Evolutionary conservation across 2,888 invertebrate species (phyloP).

Genomic region (Electrophaes corylata): DNA sequence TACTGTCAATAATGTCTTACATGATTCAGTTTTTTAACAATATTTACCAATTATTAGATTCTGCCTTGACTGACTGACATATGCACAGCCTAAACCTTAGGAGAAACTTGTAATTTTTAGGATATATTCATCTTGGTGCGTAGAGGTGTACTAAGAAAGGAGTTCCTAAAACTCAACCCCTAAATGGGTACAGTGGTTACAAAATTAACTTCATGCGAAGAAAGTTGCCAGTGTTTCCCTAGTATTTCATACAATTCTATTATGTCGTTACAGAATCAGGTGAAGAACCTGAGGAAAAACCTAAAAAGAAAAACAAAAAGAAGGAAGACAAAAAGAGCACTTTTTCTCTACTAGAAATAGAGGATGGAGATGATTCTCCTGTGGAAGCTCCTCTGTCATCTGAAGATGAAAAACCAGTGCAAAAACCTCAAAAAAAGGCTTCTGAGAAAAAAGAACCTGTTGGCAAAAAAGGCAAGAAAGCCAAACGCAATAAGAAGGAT

Average conservation of each 20-base stretch:
- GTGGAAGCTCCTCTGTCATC: conserved; percentile 74
- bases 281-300: conserved; percentile 74
- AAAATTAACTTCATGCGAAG: too few species aligned
- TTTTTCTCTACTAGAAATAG: conserved; percentile 88
- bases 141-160: too few species aligned
- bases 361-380: conserved; percentile 83
- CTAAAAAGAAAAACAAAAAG: conserved; percentile 67
- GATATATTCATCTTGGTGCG: too few species aligned
- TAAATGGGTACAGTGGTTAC: too few species aligned
- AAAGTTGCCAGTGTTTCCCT: too few species aligned
- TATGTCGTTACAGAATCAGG: conserved; percentile 63
- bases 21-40: too few species aligned
- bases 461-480: conserved; percentile 89
- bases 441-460: conserved; percentile 73
- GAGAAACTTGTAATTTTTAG: too few species aligned
- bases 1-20: too few species aligned
- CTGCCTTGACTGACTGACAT: too few species aligned
- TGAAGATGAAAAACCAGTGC: conserved; percentile 70
- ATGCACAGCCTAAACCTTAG: too few species aligned
- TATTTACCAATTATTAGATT: too few species aligned
- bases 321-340: conserved; percentile 83
- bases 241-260: conserved; percentile 2
- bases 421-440: conserved; percentile 66
- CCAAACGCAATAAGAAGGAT: conserved; percentile 87
- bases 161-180: too few species aligned